Evolutionary conservation across 1,140 invertebrate genomes (phyloP).

Genomic region (Lepidurus arcticus): DNA sequence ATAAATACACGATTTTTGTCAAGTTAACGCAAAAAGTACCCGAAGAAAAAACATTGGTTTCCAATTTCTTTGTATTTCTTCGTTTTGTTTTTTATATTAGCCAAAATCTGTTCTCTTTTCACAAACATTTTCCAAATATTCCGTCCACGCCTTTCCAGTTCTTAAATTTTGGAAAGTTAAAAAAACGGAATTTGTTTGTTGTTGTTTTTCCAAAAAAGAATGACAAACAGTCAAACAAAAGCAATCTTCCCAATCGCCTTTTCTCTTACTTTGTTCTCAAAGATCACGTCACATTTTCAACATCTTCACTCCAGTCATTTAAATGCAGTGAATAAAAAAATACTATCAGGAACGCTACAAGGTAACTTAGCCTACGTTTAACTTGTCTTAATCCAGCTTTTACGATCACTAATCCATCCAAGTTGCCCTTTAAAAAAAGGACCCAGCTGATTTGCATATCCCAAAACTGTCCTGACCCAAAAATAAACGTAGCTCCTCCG

Average conservation of each 20-base stretch:
- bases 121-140: neutral
- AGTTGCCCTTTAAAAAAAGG: neutral
- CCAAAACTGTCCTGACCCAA: no score
- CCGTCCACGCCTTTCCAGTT: neutral
- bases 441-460: no score
- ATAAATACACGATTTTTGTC: neutral
- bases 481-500: no score
- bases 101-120: neutral
- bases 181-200: no score
- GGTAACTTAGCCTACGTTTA: neutral
- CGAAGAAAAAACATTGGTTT: neutral
- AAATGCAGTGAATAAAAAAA: no score
- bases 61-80: slow-evolving; percentile 5
- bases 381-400: slow-evolving; percentile 13
- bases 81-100: slow-evolving; percentile 14
- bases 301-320: neutral
- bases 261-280: no score
- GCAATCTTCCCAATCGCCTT: no score
- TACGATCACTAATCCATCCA: slow-evolving; percentile 13
- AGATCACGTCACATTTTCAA: neutral
- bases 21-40: neutral
- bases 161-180: neutral
- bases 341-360: no score
- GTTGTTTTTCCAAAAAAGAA: no score
- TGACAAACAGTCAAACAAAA: no score